Percentiles rank a stretch among this genome's conserved stretches.
Evolutionary conservation across 2,113 vertebrate species (phyloP).

Genomic region (Cranoglanis bouderius): DNA sequence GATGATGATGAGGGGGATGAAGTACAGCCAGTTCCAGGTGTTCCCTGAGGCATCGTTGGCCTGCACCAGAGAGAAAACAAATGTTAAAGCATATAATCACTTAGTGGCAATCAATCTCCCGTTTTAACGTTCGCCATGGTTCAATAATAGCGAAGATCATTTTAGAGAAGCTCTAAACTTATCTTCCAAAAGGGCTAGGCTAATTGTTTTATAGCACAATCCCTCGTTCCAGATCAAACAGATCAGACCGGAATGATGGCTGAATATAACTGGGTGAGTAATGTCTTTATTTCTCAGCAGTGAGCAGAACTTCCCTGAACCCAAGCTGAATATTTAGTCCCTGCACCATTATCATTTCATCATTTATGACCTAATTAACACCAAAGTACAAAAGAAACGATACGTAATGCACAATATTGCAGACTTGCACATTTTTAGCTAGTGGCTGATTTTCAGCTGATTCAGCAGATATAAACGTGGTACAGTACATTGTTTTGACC

Average conservation of each 20-base stretch:
- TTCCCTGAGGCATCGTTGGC: slow-evolving; percentile 93
- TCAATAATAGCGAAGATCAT: background rate
- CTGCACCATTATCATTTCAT: slow-evolving; percentile 1
- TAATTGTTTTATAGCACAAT: slow-evolving; percentile 28
- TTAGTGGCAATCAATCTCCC: background rate
- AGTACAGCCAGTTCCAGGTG: slow-evolving; percentile 84
- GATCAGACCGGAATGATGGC: slow-evolving; percentile 11
- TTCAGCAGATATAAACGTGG: slow-evolving; percentile 47
- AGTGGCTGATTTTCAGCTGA: slow-evolving; percentile 36
- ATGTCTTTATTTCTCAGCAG: slow-evolving; percentile 2
- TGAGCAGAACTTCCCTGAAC: background rate
- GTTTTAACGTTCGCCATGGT: background rate
- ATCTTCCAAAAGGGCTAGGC: background rate
- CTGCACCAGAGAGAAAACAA: slow-evolving; percentile 66
- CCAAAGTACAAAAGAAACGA: background rate
- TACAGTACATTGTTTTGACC: background rate
- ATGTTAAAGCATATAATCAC: background rate
- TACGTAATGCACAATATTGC: background rate
- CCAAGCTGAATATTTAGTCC: background rate
- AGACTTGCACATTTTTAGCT: background rate
- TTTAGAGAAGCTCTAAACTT: background rate
- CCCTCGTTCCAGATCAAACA: slow-evolving; percentile 3
- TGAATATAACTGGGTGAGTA: background rate
- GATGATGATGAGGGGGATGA: slow-evolving; percentile 79
- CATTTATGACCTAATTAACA: background rate